A percentile compares a stretch with the other conserved stretches of the same genome.
Evolutionary conservation across 2,888 invertebrate species (phyloP).

Genomic region (Acleris cristana): DNA sequence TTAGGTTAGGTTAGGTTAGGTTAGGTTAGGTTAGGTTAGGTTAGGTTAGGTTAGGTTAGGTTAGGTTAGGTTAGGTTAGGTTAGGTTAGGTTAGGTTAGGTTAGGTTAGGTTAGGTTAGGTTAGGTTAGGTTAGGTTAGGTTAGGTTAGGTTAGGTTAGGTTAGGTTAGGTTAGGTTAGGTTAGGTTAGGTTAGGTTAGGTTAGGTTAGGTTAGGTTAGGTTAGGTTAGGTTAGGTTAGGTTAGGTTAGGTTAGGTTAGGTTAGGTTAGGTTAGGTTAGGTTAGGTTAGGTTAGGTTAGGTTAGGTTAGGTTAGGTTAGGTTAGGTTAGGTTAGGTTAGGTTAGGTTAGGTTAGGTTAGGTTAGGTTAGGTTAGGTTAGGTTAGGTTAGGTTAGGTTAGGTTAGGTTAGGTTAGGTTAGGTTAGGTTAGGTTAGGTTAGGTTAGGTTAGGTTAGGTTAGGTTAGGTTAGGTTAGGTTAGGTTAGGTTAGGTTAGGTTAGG

Average conservation of each 20-base stretch:
- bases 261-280: constrained; percentile 40
- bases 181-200: constrained; percentile 38
- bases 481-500: constrained; percentile 39
- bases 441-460: constrained; percentile 40
- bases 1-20: no score
- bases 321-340: constrained; percentile 40
- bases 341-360: constrained; percentile 39
- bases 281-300: constrained; percentile 40
- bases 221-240: constrained; percentile 39
- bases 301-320: constrained; percentile 40
- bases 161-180: constrained; percentile 37
- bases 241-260: constrained; percentile 40
- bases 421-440: constrained; percentile 37
- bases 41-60: no score
- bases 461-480: constrained; percentile 40
- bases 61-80: no score
- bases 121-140: no score
- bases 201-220: constrained; percentile 39
- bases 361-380: constrained; percentile 39
- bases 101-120: no score
- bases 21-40: no score
- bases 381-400: constrained; percentile 38
- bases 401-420: constrained; percentile 39
- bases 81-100: no score
- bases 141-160: constrained; percentile 38